Percentiles rank a stretch among this genome's conserved stretches.
These are phyloP conservation scores for Axinella damicornis DNA, from an alignment of 37 sponge, comb jelly and placozoan genomes.

Conservation along the genomic window DNA sequence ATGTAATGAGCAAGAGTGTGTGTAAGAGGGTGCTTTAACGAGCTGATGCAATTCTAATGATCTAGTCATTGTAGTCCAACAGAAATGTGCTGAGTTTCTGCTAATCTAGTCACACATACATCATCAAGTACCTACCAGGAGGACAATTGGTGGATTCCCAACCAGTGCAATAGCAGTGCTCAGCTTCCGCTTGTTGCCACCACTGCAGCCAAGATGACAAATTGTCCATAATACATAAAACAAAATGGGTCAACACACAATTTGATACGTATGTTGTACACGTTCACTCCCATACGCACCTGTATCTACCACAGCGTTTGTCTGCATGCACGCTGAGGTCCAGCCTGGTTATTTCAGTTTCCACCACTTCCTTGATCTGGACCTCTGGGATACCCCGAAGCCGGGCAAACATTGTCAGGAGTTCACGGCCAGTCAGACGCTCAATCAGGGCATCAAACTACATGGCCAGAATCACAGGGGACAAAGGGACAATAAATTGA, in stretches of 20 bases:
- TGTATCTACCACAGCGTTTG: conserved; percentile 93
- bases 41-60: too few species aligned
- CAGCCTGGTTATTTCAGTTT: conserved; percentile 77
- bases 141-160: conserved; percentile 89
- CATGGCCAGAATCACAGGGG: not conserved
- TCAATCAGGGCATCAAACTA: conserved; percentile 95
- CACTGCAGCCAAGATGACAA: conserved; percentile 65
- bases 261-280: too few species aligned
- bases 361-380: conserved; percentile 73
- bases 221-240: not conserved
- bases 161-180: conserved; percentile 97
- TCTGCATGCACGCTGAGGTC: conserved; percentile 86
- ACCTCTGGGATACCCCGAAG: conserved; percentile 87
- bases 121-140: conserved; percentile 84
- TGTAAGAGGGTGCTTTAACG: too few species aligned
- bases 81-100: not conserved
- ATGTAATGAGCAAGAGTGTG: too few species aligned
- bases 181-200: conserved; percentile 96
- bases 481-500: too few species aligned
- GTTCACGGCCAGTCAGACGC: conserved; percentile 85
- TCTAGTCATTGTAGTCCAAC: too few species aligned
- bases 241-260: not conserved
- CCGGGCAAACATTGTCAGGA: conserved; percentile 91
- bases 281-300: conserved; percentile 59
- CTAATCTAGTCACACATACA: not conserved